Evolutionary conservation across 1,140 invertebrate genomes (phyloP).

Genomic region (Cheumatopsyche charites): DNA sequence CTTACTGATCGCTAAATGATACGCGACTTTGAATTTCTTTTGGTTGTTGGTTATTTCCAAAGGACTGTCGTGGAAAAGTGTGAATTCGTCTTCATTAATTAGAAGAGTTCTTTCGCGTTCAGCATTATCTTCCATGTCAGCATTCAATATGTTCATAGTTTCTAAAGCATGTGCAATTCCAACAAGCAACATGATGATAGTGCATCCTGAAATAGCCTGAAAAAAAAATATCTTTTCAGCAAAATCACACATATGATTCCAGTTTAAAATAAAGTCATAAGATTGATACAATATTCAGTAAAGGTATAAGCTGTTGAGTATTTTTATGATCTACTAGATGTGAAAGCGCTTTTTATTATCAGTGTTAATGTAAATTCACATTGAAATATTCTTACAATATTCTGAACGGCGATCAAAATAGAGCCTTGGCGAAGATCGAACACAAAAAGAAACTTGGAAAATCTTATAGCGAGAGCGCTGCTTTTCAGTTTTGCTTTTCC

Average conservation of each 20-base stretch:
- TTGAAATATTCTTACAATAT: slow-evolving; percentile 42
- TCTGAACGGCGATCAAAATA: slow-evolving; percentile 46
- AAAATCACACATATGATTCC: background rate
- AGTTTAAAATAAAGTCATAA: background rate
- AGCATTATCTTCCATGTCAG: slow-evolving; percentile 48
- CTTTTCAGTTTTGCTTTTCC: slow-evolving; percentile 29
- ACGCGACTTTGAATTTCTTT: slow-evolving; percentile 46
- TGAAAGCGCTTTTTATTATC: too few relatives aligned
- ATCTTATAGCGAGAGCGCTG: slow-evolving; percentile 26
- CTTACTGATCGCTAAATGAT: slow-evolving; percentile 46
- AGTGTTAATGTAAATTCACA: too few relatives aligned
- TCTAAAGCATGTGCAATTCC: slow-evolving; percentile 47
- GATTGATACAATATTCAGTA: background rate
- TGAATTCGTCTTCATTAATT: slow-evolving; percentile 40
- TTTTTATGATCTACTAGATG: too few relatives aligned
- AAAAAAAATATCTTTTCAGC: background rate
- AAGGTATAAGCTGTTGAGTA: background rate
- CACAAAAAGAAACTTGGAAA: slow-evolving; percentile 44
- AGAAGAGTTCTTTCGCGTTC: slow-evolving; percentile 43
- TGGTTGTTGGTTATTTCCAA: slow-evolving; percentile 46
- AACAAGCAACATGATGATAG: slow-evolving; percentile 42
- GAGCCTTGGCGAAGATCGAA: slow-evolving; percentile 47
- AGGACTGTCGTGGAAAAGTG: slow-evolving; percentile 33
- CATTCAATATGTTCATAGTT: slow-evolving; percentile 47
- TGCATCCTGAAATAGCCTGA: slow-evolving; percentile 46